These are phyloP conservation scores for Mungos mungo DNA, from an alignment of 2,113 vertebrate species.

Conservation along the genomic window DNA sequence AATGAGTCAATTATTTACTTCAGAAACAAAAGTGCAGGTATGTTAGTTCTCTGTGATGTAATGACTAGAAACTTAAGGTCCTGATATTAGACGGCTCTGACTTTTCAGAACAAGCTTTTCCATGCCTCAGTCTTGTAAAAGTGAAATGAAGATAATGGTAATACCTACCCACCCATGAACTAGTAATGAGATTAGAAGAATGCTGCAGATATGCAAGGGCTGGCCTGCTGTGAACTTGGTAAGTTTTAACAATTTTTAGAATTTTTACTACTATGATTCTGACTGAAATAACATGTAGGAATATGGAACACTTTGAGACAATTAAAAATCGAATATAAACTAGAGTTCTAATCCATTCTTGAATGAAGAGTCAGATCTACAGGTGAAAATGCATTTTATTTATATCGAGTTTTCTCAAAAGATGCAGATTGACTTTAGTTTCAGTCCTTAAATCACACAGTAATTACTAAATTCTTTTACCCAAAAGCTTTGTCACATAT, in stretches of 20 bases:
- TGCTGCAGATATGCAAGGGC: background rate
- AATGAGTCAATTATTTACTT: background rate
- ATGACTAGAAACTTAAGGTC: background rate
- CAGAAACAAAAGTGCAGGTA: conserved; percentile 25
- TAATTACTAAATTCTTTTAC: background rate
- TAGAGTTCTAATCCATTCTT: background rate
- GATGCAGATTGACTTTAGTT: background rate
- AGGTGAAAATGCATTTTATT: background rate
- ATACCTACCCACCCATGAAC: background rate
- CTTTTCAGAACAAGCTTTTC: background rate
- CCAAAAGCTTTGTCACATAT: background rate
- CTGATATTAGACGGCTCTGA: background rate
- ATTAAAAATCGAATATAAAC: background rate
- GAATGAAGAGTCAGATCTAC: background rate
- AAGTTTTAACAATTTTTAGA: background rate
- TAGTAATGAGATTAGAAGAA: background rate
- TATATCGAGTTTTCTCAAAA: background rate
- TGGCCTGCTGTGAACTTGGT: background rate
- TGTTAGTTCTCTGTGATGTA: background rate
- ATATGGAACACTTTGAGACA: background rate
- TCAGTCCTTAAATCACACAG: background rate
- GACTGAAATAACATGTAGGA: background rate
- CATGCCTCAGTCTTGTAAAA: background rate
- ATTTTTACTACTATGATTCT: background rate
- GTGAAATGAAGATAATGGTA: background rate